Evolutionary conservation across 2,113 vertebrate genomes (phyloP), one percentile per base, ranked within the genome.

Genomic region (Climacteris rufus): DNA sequence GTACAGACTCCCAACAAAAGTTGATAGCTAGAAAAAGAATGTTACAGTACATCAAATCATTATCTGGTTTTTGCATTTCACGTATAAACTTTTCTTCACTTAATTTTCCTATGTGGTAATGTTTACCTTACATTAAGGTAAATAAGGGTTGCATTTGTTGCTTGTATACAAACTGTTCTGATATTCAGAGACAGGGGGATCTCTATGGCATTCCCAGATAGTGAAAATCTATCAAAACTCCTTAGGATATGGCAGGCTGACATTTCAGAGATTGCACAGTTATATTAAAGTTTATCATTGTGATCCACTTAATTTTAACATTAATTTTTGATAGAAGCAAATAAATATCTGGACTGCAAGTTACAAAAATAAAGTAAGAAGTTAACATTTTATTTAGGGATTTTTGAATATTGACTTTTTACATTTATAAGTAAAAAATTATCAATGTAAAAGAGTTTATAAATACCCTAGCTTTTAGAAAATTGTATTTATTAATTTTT

Each of bases 41-140:
- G 2, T 2, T 9, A 10, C 2, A 44, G 1, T 30, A 42, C 2
- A 50, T 37, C 1, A 37, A 52, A 81, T 22, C 2, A 24, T 47
- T 54, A 72, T 28, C 21, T 45, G 4, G 60, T n/a, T 64, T 83
- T 69, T 40, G 1, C 2, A 1, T 81, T 85, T 77, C 40, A 37
- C 5, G 17, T 45, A 19, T 12, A 75, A 37, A 8, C 2, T 64
- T 68, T 83, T 61, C 18, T 56, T 75, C 15, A 56, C 8, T 49
- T 35, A 61, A 64, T 13, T n/a, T 20, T 72, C 31, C 11, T n/a
- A 7, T 45, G 25, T 74, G 18, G 1, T 50, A 56, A 33, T 44
- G 10, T 61, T 69, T 65, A 65, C 13, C 11, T 65, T 78, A 33
- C 4, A 21, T 40, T n/a, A n/a, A n/a, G 11, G 23, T 33, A 79